Evolutionary conservation across 2,888 invertebrate species (phyloP), one percentile per base, ranked within the genome.

Genomic region (Mesorhabditis sp.): DNA sequence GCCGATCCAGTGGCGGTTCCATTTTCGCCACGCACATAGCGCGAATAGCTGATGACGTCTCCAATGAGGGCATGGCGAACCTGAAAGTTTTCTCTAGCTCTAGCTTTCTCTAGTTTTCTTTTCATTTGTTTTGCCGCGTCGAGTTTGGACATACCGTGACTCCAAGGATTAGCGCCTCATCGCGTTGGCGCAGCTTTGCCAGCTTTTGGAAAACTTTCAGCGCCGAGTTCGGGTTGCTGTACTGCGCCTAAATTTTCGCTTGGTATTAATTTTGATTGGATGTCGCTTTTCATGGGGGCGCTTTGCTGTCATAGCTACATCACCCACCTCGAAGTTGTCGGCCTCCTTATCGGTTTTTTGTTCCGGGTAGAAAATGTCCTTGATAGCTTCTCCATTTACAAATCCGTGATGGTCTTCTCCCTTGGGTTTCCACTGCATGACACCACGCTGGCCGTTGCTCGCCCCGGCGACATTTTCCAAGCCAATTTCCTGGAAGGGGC

Each of bases 131-230:
- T 28, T 28, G 28, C 2, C 28, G 28, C 28, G 28, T 28, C 28
- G 28, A 1, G 28, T 28, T 28, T 28, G 28, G 1, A 63, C 64
- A 13, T 50, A 50, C 72, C 13, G 75, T 75, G 10, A 70, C 70
- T 43, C 81, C 80, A 43, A 75, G 68, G 68, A 79, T 70, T 43
- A 80, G 69, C 43, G 77, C 78, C 69, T 80, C 80, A 50, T 81
- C 81, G 4, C 78, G 69, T 67, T 74, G 74, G n/a, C 81, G 73
- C 41, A 81, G 74, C 69, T 79, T 77, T 45, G 82, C 82, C 45
- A 82, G 70, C 65, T 75, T 76, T 28, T 74, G 72, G 71, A 75
- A 80, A 62, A 78, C 70, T 70, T 80, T 81, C 45, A 81, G 72
- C 10, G 74, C 69, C 28, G 82, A 78, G 62, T 69, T 69, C 41